Conservation (phyloP, 2,888 invertebrate species). For the Eupithecia centaureata region DNA sequence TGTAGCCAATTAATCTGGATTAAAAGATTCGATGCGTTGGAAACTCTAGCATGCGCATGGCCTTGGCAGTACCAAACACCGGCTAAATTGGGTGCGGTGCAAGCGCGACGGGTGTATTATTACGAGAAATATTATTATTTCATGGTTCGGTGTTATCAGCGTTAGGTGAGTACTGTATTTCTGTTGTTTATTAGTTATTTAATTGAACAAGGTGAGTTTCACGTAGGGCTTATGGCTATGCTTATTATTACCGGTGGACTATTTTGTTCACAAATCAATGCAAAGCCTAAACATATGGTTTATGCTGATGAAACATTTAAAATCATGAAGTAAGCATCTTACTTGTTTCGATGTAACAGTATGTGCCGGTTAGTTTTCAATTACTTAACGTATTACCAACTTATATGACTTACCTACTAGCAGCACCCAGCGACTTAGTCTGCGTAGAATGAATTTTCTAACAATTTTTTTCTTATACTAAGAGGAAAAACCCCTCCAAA, state of each 20-base stretch:
- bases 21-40: not conserved
- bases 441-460: too few species aligned
- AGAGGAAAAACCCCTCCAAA: too few species aligned
- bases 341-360: not conserved
- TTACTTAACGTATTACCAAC: too few species aligned
- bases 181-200: not conserved
- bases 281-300: not conserved
- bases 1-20: not conserved
- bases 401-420: too few species aligned
- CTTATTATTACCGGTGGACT: not conserved
- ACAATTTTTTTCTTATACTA: too few species aligned
- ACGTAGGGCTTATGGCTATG: not conserved
- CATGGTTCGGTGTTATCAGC: not conserved
- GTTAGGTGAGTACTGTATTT: not conserved
- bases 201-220: not conserved
- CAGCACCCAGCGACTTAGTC: too few species aligned
- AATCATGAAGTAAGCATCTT: not conserved
- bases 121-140: not conserved
- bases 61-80: not conserved
- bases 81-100: constrained; percentile 7
- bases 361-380: not conserved
- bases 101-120: not conserved
- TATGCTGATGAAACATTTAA: not conserved
- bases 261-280: not conserved
- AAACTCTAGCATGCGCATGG: not conserved